Conservation (phyloP, 2,888 invertebrate genomes). For the Ichneumoninae sp. region DNA sequence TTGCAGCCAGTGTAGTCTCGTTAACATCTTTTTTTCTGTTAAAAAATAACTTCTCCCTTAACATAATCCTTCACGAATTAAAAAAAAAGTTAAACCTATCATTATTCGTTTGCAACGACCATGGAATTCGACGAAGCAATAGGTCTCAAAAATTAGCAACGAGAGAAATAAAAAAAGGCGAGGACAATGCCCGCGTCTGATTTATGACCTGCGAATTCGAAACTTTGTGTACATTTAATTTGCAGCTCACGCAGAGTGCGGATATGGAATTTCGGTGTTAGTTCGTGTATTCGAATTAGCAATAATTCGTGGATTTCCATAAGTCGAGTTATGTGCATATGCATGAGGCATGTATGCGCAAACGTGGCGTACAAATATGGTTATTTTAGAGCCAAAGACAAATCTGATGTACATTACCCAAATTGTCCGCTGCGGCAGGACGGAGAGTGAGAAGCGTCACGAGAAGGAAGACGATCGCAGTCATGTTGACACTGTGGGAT, state of each 20-base stretch:
- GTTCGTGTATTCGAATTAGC: background rate
- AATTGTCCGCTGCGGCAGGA: constrained; percentile 73
- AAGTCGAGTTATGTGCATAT: constrained; percentile 10
- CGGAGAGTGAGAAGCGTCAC: constrained; percentile 69
- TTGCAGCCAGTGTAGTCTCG: no score
- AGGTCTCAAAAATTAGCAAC: background rate
- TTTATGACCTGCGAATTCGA: background rate
- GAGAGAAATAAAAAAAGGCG: background rate
- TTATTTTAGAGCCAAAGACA: constrained; percentile 19
- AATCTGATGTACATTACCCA: constrained; percentile 74
- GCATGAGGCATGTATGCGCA: background rate
- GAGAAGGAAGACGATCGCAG: constrained; percentile 68
- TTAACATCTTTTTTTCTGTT: no score
- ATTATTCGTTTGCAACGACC: background rate
- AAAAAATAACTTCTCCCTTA: no score
- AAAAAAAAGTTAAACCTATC: background rate
- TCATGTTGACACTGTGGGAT: constrained; percentile 71
- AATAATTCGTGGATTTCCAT: constrained; percentile 10
- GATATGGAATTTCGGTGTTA: background rate
- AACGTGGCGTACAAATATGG: background rate
- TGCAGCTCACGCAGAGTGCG: background rate
- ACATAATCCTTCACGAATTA: no score
- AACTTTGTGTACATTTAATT: background rate
- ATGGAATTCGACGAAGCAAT: background rate
- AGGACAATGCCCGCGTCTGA: background rate